Conservation (phyloP, 37 sponge, comb jelly and placozoan genomes). For the Ephydatia muelleri region DNA sequence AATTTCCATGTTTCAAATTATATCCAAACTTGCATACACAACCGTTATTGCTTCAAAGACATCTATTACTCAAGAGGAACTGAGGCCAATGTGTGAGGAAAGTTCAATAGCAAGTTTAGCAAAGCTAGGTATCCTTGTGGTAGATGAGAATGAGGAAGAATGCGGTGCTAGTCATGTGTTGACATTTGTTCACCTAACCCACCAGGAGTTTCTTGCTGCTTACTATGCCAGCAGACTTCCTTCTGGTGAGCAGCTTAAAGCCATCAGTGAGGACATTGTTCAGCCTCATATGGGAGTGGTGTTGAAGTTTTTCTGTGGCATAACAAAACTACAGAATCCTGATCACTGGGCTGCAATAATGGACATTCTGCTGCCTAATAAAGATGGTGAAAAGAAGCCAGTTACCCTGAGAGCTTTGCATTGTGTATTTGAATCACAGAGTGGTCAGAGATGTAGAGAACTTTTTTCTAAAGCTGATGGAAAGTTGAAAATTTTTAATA, state of each 20-base stretch:
- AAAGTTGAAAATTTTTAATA: slow-evolving; percentile 12
- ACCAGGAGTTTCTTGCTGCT: slow-evolving; percentile 59
- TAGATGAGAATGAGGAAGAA: neutral
- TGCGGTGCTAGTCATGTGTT: slow-evolving; percentile 16
- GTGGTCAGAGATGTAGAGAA: neutral
- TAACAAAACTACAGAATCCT: neutral
- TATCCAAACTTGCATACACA: slow-evolving; percentile 29
- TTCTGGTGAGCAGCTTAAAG: slow-evolving; percentile 1
- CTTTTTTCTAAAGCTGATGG: slow-evolving; percentile 6
- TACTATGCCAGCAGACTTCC: neutral
- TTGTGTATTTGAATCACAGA: slow-evolving; percentile 59
- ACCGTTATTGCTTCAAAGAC: slow-evolving; percentile 12
- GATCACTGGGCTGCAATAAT: neutral
- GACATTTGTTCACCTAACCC: slow-evolving; percentile 53
- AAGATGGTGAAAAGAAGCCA: too few relatives aligned
- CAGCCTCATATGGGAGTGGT: slow-evolving; percentile 37
- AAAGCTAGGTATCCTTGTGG: neutral
- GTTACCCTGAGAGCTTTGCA: slow-evolving; percentile 9
- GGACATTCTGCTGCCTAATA: neutral
- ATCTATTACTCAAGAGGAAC: slow-evolving; percentile 7
- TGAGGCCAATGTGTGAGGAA: neutral
- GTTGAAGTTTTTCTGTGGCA: slow-evolving; percentile 54
- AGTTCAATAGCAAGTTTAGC: neutral
- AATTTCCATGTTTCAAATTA: neutral
- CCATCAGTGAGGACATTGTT: slow-evolving; percentile 3